Percentiles rank a stretch among this genome's conserved stretches.
phyloP scores from a whole-genome alignment of 1,140 invertebrate species.

The Psilanteris sp. region DNA sequence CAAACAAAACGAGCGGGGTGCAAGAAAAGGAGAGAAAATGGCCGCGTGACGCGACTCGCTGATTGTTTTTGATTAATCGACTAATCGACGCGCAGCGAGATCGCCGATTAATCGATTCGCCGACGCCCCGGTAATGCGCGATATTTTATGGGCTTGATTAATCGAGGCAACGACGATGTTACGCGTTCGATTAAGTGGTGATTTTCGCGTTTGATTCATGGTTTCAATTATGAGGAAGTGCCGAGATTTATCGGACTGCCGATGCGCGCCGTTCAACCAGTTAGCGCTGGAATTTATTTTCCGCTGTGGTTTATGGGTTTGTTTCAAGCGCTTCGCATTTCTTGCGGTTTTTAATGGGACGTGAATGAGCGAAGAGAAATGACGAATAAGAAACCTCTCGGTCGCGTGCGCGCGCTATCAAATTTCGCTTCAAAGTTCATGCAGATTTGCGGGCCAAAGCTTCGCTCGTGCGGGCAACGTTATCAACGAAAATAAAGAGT shows the following conservation, averaged over 20 bases:
- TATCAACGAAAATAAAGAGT: too few species aligned
- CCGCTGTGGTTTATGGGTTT: slow-evolving; percentile 7
- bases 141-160: slow-evolving; percentile 41
- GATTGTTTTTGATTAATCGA: slow-evolving; percentile 52
- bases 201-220: slow-evolving; percentile 46
- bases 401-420: too few species aligned
- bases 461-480: too few species aligned
- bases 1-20: neutral
- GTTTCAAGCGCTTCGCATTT: neutral
- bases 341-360: neutral
- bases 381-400: too few species aligned
- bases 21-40: slow-evolving; percentile 4
- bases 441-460: too few species aligned
- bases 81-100: slow-evolving; percentile 23
- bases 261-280: neutral
- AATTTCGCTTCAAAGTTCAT: too few species aligned
- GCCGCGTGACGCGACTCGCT: slow-evolving; percentile 25
- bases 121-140: slow-evolving; percentile 32
- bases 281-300: slow-evolving; percentile 25
- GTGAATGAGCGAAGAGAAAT: too few species aligned
- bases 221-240: slow-evolving; percentile 44
- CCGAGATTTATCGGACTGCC: slow-evolving; percentile 27
- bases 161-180: slow-evolving; percentile 27
- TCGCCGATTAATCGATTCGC: slow-evolving; percentile 45
- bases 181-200: slow-evolving; percentile 38